Evolutionary conservation across 1,140 invertebrate genomes (phyloP).

Genomic region (Gryllus bimaculatus): DNA sequence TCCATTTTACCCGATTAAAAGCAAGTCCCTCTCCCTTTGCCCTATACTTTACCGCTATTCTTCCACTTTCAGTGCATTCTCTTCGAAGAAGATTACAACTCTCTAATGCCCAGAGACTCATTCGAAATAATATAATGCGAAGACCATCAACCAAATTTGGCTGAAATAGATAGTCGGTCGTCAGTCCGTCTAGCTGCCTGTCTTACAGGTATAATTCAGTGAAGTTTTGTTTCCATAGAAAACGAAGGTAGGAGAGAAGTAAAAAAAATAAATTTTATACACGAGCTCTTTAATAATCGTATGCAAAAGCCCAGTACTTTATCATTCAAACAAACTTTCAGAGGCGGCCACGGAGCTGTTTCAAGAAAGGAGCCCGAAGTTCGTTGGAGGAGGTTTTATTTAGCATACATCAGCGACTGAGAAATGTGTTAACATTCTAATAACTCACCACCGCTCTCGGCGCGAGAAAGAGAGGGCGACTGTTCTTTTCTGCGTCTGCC

Average conservation of each 20-base stretch:
- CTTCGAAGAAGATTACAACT: background rate
- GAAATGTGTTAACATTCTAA: slow-evolving; percentile 5
- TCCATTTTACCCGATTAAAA: no score
- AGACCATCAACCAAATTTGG: no score
- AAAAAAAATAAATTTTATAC: background rate
- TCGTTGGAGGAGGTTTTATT: background rate
- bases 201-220: background rate
- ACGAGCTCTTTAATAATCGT: background rate
- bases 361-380: background rate
- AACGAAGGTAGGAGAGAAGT: background rate
- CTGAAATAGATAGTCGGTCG: background rate
- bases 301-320: background rate
- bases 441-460: background rate
- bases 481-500: background rate
- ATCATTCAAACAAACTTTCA: background rate
- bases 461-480: no score
- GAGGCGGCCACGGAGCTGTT: background rate
- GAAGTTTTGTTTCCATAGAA: background rate
- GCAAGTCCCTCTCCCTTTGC: no score
- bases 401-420: background rate
- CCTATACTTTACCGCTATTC: background rate
- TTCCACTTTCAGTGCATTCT: background rate
- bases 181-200: background rate
- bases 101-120: background rate
- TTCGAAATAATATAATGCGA: background rate